Conservation (phyloP, 2,888 invertebrate genomes). For the Machimus rusticus region DNA sequence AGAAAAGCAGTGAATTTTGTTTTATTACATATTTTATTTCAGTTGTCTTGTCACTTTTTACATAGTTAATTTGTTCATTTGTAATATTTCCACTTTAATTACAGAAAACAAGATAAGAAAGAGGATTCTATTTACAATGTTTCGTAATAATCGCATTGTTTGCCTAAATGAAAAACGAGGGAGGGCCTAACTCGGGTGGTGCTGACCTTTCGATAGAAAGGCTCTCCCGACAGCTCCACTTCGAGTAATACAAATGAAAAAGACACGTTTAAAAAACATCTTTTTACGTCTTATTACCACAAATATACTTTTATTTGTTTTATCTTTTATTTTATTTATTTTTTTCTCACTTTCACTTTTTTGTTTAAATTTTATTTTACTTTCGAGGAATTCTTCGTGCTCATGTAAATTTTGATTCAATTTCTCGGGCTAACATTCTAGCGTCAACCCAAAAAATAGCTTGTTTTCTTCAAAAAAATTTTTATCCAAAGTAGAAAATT, state of each 20-base stretch:
- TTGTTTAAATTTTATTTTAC: conserved; percentile 1
- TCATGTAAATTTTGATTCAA: conserved; percentile 38
- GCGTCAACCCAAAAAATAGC: conserved; percentile 1
- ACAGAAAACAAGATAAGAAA: conserved; percentile 27
- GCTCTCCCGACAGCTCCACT: neutral
- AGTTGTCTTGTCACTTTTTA: conserved; percentile 13
- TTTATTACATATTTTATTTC: conserved; percentile 27
- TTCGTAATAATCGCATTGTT: conserved; percentile 19
- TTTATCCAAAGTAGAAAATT: neutral
- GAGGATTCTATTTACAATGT: conserved; percentile 23
- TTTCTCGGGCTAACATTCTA: neutral
- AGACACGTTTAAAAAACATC: neutral
- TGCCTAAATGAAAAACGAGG: conserved; percentile 5
- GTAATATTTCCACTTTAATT: conserved; percentile 9
- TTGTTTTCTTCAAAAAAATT: neutral
- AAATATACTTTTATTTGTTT: conserved; percentile 17
- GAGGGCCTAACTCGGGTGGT: neutral
- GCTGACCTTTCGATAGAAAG: neutral
- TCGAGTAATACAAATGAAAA: neutral
- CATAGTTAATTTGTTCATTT: conserved; percentile 25
- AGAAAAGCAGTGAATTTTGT: neutral
- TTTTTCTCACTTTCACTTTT: neutral
- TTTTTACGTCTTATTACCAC: conserved; percentile 29
- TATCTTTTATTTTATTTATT: neutral
- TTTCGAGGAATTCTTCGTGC: conserved; percentile 38